Conservation (phyloP, 2,888 invertebrate genomes). For the Chrysolina haemoptera region DNA sequence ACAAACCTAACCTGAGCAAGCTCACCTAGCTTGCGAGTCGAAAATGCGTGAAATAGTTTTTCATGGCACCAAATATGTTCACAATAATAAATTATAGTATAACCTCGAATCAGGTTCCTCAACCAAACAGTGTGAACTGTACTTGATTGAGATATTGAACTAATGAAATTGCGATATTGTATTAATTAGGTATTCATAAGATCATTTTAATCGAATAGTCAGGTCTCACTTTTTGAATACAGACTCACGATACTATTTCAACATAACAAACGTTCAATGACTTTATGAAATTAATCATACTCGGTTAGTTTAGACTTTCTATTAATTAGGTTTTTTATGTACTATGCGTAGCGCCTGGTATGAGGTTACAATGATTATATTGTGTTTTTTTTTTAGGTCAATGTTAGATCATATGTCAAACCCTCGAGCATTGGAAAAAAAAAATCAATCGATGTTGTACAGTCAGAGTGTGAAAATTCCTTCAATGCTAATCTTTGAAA, state of each 20-base stretch:
- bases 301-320: slow-evolving; percentile 5
- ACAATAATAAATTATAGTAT: too few species aligned
- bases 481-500: too few species aligned
- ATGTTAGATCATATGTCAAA: slow-evolving; percentile 14
- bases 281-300: slow-evolving; percentile 3
- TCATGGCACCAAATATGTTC: too few species aligned
- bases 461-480: too few species aligned
- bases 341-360: slow-evolving; percentile 18
- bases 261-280: neutral
- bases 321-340: slow-evolving; percentile 18
- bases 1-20: too few species aligned
- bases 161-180: neutral
- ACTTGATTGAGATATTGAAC: too few species aligned
- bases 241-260: slow-evolving; percentile 1
- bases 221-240: neutral
- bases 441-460: too few species aligned
- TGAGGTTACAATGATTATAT: neutral
- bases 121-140: too few species aligned
- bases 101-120: neutral
- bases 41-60: too few species aligned
- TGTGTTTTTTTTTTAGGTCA: slow-evolving; percentile 37
- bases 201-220: neutral
- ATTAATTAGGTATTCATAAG: neutral
- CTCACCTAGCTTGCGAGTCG: too few species aligned
- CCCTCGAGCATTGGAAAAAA: too few species aligned